phyloP scores from a whole-genome alignment of 2,113 vertebrate species.

The Bos taurus region DNA sequence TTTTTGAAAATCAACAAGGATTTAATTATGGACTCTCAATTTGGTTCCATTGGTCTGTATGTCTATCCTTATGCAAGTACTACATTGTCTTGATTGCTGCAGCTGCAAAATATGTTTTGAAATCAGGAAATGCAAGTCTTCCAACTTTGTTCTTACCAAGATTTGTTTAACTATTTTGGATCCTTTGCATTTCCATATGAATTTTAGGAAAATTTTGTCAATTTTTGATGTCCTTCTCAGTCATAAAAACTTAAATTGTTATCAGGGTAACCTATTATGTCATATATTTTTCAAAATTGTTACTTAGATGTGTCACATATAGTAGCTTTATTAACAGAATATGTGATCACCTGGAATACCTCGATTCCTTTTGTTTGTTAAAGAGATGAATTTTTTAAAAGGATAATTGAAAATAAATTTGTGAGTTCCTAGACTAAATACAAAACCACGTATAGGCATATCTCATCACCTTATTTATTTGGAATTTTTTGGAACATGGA shows the following conservation, averaged over 20 bases:
- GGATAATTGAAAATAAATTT: background rate
- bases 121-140: background rate
- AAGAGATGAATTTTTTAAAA: background rate
- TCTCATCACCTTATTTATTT: background rate
- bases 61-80: background rate
- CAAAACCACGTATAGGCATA: background rate
- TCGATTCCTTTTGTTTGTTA: background rate
- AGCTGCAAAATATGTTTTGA: background rate
- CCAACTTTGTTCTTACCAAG: background rate
- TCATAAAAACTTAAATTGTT: background rate
- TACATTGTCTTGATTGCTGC: background rate
- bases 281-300: background rate
- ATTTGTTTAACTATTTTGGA: background rate
- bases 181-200: background rate
- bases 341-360: background rate
- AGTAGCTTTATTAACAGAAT: background rate
- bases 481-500: background rate
- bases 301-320: background rate
- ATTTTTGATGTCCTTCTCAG: background rate
- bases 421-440: background rate
- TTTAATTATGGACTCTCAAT: background rate
- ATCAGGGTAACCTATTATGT: background rate
- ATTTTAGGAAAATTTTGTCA: background rate
- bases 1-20: background rate
- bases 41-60: background rate